Conservation (phyloP, 2,797 vertebrate species). For the Gouania willdenowi region DNA sequence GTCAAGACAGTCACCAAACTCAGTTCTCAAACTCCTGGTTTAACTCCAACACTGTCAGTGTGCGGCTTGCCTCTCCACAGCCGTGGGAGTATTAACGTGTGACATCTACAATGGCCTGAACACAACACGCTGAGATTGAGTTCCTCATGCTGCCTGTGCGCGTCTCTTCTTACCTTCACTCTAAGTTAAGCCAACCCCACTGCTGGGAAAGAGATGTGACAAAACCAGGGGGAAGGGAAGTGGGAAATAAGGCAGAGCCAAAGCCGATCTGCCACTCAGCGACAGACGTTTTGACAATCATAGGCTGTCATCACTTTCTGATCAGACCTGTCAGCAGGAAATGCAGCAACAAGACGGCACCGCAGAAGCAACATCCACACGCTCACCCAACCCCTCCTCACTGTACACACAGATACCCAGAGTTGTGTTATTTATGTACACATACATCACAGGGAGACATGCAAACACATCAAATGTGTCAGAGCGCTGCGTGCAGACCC, state of each 20-base stretch:
- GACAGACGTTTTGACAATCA: constrained; percentile 81
- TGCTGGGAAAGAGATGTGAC: constrained; percentile 71
- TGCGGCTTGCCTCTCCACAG: constrained; percentile 40
- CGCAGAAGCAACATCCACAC: constrained; percentile 65
- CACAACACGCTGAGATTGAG: constrained; percentile 69
- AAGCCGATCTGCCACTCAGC: constrained; percentile 75
- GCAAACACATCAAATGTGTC: constrained; percentile 79
- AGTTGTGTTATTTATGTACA: constrained; percentile 76
- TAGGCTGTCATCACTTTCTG: constrained; percentile 80
- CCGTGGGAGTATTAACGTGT: constrained; percentile 59
- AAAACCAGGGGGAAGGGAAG: constrained; percentile 63
- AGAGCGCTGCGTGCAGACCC: constrained; percentile 52
- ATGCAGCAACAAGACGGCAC: constrained; percentile 68
- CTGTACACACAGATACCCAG: constrained; percentile 54
- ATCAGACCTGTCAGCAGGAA: constrained; percentile 80
- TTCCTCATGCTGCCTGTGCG: constrained; percentile 62
- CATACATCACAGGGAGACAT: constrained; percentile 53
- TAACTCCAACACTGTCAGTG: constrained; percentile 69
- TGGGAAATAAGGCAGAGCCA: constrained; percentile 68
- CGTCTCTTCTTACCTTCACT: constrained; percentile 69
- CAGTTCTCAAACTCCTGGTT: constrained; percentile 51
- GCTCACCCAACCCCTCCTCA: constrained; percentile 16
- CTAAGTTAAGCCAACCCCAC: constrained; percentile 71
- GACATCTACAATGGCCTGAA: constrained; percentile 66
- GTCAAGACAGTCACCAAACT: constrained; percentile 62